Evolutionary conservation across 2,888 invertebrate species (phyloP).

Genomic region (Ornithoptera alexandrae): DNA sequence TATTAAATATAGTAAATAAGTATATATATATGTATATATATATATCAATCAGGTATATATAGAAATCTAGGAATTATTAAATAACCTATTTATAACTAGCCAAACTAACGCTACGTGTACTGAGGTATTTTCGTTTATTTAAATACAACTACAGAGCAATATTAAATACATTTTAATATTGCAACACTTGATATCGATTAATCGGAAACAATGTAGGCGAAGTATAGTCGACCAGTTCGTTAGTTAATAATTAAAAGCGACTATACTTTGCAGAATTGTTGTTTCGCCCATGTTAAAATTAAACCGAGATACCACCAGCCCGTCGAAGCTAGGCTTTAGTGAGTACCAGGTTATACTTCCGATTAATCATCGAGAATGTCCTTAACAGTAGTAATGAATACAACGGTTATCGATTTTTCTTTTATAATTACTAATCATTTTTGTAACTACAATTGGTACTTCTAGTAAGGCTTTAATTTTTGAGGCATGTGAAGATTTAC

Average conservation of each 20-base stretch:
- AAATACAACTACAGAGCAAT: conserved; percentile 22
- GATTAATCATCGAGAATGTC: too few species aligned
- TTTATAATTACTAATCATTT: background rate
- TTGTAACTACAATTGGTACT: background rate
- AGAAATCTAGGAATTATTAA: conserved; percentile 22
- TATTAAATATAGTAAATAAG: conserved; percentile 14
- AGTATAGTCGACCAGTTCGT: conserved; percentile 3
- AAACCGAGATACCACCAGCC: too few species aligned
- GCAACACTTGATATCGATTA: conserved; percentile 25
- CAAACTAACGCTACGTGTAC: conserved; percentile 20
- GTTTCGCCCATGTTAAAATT: too few species aligned
- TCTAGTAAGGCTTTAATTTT: too few species aligned
- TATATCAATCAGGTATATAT: conserved; percentile 19
- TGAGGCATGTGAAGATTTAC: too few species aligned
- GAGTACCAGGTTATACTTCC: too few species aligned
- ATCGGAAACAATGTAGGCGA: conserved; percentile 18
- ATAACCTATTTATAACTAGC: conserved; percentile 22
- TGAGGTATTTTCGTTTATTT: conserved; percentile 27
- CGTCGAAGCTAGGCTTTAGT: too few species aligned
- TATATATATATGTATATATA: too few species aligned
- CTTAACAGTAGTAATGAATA: too few species aligned
- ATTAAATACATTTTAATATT: conserved; percentile 25
- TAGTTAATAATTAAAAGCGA: background rate
- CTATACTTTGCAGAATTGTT: background rate
- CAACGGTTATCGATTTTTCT: too few species aligned